phyloP scores from a whole-genome alignment of 2,797 vertebrate species.

The Loris lydekkerianus region DNA sequence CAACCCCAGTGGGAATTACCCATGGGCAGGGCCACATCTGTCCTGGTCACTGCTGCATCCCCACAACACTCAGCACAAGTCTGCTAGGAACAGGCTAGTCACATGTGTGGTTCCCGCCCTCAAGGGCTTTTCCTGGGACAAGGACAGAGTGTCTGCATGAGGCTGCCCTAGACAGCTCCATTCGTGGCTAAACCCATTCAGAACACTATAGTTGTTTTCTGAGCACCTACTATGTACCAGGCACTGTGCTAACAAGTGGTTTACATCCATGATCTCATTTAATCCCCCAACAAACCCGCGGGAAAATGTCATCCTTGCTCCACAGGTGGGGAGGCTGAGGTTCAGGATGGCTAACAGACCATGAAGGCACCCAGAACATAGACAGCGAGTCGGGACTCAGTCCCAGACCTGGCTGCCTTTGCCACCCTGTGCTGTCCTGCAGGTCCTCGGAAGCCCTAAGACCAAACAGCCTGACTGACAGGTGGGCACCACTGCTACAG shows the following conservation, averaged over 20 bases:
- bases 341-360: conserved; percentile 53
- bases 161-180: background rate
- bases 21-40: background rate
- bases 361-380: background rate
- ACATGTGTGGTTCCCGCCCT: background rate
- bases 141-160: background rate
- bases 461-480: background rate
- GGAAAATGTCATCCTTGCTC: conserved; percentile 7
- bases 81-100: background rate
- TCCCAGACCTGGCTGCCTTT: background rate
- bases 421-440: background rate
- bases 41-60: background rate
- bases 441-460: background rate
- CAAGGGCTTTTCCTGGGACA: background rate
- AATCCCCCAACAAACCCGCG: conserved; percentile 74
- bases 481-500: background rate
- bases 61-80: background rate
- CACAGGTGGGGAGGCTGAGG: conserved; percentile 56
- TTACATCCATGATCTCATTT: conserved; percentile 62
- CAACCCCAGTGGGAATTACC: background rate
- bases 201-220: background rate
- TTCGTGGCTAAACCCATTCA: background rate
- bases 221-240: conserved; percentile 72
- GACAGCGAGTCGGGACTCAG: background rate
- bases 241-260: conserved; percentile 69